Percentiles rank a stretch among this genome's conserved stretches.
phyloP scores from a whole-genome alignment of 2,888 invertebrate species.

The Philhelius pedissequus region DNA sequence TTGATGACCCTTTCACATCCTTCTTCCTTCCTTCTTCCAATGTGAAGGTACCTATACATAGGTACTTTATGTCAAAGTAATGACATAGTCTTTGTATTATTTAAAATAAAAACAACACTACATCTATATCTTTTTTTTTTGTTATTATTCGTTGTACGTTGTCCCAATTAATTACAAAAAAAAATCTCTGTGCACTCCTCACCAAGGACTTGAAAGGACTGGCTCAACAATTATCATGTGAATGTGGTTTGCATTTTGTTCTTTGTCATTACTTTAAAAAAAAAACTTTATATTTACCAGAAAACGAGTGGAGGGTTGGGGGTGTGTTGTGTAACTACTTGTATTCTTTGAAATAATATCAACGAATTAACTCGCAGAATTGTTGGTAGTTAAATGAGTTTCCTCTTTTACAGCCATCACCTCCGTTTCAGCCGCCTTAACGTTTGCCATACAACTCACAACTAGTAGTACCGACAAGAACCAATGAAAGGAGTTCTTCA shows the following conservation, averaged over 20 bases:
- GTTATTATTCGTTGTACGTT: background rate
- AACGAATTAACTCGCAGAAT: slow-evolving; percentile 57
- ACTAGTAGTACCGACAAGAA: background rate
- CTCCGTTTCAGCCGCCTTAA: background rate
- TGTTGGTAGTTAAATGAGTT: slow-evolving; percentile 36
- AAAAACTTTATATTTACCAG: background rate
- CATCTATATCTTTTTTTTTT: background rate
- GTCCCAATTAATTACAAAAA: slow-evolving; percentile 66
- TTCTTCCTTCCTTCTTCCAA: too few relatives aligned
- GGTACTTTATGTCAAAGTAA: too few relatives aligned
- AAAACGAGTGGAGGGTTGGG: background rate
- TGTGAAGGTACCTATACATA: too few relatives aligned
- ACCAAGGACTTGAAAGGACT: slow-evolving; percentile 36
- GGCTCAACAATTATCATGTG: slow-evolving; percentile 56
- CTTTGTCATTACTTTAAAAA: background rate
- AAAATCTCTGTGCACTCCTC: slow-evolving; percentile 54
- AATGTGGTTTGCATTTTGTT: slow-evolving; percentile 39
- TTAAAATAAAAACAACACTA: too few relatives aligned
- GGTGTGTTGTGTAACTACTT: background rate
- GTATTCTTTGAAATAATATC: slow-evolving; percentile 60
- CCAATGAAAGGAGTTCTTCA: slow-evolving; percentile 52
- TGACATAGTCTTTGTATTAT: too few relatives aligned
- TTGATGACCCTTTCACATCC: too few relatives aligned
- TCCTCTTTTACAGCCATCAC: background rate
- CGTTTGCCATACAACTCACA: background rate